These are phyloP conservation scores for Drosophila recens DNA, from an alignment of 2,888 invertebrate species.

Conservation along the genomic window DNA sequence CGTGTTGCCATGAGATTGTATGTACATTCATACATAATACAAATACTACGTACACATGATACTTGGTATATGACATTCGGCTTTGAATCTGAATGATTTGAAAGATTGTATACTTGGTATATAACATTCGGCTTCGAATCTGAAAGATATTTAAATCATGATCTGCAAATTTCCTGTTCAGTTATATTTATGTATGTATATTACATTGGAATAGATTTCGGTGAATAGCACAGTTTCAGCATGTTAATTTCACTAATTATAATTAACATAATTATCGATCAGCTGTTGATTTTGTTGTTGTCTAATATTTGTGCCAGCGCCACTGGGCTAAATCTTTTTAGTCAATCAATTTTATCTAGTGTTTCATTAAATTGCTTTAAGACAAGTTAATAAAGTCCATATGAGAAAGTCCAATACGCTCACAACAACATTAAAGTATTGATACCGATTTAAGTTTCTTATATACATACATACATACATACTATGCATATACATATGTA, in stretches of 20 bases:
- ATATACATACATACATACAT: not conserved
- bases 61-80: no score
- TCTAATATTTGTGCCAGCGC: slow-evolving; percentile 12
- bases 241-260: not conserved
- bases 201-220: not conserved
- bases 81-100: no score
- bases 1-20: no score
- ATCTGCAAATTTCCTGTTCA: slow-evolving; percentile 26
- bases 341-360: not conserved
- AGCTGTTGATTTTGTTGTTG: not conserved
- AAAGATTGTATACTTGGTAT: no score
- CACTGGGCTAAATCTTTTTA: slow-evolving; percentile 12
- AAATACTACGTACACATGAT: no score
- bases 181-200: not conserved
- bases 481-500: not conserved
- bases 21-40: no score
- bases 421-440: slow-evolving; percentile 26
- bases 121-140: not conserved
- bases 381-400: slow-evolving; percentile 66
- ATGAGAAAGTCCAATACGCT: slow-evolving; percentile 57
- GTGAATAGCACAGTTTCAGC: not conserved
- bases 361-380: not conserved
- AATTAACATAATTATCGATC: not conserved
- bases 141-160: not conserved
- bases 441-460: slow-evolving; percentile 45